These are phyloP conservation scores for Gymnocheta viridis DNA, from an alignment of 2,888 invertebrate genomes.

Conservation along the genomic window DNA sequence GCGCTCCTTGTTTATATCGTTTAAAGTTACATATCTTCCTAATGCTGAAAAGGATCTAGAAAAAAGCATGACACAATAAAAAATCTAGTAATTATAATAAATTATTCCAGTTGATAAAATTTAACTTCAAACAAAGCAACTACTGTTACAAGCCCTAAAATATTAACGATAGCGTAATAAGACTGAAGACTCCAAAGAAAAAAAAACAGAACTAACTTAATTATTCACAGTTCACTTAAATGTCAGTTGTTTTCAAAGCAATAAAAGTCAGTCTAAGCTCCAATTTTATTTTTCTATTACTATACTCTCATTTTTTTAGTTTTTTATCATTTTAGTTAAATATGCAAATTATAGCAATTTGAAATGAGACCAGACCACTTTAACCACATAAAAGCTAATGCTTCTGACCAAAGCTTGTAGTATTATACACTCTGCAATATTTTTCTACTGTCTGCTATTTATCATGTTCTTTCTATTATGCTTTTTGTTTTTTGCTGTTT, in stretches of 20 bases:
- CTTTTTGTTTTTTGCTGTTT: neutral
- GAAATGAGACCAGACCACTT: conserved; percentile 68
- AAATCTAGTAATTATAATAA: neutral
- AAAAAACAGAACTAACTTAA: conserved; percentile 28
- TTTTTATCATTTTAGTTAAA: conserved; percentile 49
- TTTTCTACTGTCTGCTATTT: conserved; percentile 25
- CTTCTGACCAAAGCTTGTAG: conserved; percentile 26
- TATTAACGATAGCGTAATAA: neutral
- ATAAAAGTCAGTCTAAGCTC: conserved; percentile 62
- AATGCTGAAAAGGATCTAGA: too few relatives aligned
- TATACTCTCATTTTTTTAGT: neutral
- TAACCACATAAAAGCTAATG: conserved; percentile 65
- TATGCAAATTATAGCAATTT: conserved; percentile 70
- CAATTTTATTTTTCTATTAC: conserved; percentile 16
- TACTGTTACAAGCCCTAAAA: neutral
- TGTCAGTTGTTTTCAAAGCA: conserved; percentile 62
- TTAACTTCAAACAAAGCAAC: neutral
- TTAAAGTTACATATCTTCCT: too few relatives aligned
- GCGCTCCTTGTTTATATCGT: too few relatives aligned
- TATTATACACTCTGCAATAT: conserved; percentile 23
- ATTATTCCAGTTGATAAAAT: neutral
- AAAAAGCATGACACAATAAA: neutral
- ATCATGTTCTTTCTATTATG: neutral
- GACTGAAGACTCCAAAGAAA: neutral
- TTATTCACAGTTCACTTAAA: conserved; percentile 58